Evolutionary conservation across 1,140 invertebrate genomes (phyloP).

Genomic region (Gonioctena quinquepunctata): DNA sequence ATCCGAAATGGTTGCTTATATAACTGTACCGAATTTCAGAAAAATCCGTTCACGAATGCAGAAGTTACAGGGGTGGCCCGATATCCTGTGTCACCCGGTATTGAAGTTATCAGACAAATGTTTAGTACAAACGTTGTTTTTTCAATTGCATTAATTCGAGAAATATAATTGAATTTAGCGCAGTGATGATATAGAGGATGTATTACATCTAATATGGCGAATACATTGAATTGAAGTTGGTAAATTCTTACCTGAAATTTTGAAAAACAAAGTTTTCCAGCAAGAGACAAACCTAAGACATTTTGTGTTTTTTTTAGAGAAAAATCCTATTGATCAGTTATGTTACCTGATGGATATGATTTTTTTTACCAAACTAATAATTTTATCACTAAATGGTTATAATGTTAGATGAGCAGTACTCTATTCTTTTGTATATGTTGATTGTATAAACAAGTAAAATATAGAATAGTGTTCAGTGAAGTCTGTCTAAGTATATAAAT

Average conservation of each 20-base stretch:
- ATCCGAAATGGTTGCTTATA: too few species aligned
- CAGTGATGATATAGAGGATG: too few species aligned
- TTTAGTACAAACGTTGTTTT: too few species aligned
- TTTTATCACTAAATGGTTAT: conserved; percentile 23
- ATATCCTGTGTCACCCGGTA: too few species aligned
- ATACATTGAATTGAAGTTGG: too few species aligned
- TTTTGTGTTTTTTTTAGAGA: not conserved
- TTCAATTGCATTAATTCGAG: too few species aligned
- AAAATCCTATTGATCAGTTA: not conserved
- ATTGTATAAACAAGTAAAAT: conserved; percentile 41
- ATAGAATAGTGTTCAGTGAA: not conserved
- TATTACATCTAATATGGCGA: too few species aligned
- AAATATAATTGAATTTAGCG: too few species aligned
- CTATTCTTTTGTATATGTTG: conserved; percentile 43
- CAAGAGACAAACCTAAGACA: not conserved
- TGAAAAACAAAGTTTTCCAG: not conserved
- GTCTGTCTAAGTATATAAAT: conserved; percentile 6
- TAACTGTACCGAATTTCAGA: too few species aligned
- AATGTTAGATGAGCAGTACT: conserved; percentile 16
- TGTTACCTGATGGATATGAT: not conserved
- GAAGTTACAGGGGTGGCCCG: too few species aligned
- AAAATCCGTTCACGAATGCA: too few species aligned
- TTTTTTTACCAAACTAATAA: conserved; percentile 7
- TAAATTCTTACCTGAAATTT: not conserved
- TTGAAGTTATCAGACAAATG: too few species aligned